Base-by-base conservation (phyloP, 1,140 invertebrate genomes). In the Ladona fulva region DNA sequence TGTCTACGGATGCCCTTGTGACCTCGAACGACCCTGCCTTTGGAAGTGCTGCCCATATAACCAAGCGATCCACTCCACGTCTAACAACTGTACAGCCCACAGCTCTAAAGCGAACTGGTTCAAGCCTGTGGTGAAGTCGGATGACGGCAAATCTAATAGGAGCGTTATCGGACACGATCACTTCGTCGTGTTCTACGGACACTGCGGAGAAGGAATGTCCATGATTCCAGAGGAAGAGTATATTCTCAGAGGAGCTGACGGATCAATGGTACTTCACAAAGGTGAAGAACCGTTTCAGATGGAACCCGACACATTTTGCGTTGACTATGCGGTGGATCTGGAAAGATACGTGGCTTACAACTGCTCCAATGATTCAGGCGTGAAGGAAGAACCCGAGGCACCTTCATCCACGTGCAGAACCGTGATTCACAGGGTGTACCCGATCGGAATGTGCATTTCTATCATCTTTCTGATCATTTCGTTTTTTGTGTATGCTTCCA, bases 401-500 rank as follows among this genome's bases (percentile, higher is more conserved):
- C 52, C 52, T 12, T 5, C 3, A 19, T 16, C 14, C 14, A 66
- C 1, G 16, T 66, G 52, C n/a, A 66, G n/a, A 16, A 6, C 14
- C 14, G 5, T 66, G 3, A 19, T 22, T 5, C 5, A 66, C 1
- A 80, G 76, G 0, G n/a, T 82, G 7, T 83, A 84, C 76, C 82
- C 81, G 0, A n/a, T 79, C 10, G 91, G 90, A 25, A 88, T 93
- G 82, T 83, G 91, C 0, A 84, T 93, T 10, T 94, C 92, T 0
- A 87, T 92, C 19, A 90, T 91, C 0, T 93, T 93, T 80, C 86
- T 93, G 25, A 78, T 92, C 37, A 85, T 88, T 0, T 93, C 93
- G 1, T 90, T 94, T 75, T 77, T 92, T 42, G 91, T 93, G 0
- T 94, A 94, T 81, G 88, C 90, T 0, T 84, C 91, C 25, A 88